Base-by-base conservation (phyloP, 2,113 vertebrate species). In the Oncorhynchus keta region DNA sequence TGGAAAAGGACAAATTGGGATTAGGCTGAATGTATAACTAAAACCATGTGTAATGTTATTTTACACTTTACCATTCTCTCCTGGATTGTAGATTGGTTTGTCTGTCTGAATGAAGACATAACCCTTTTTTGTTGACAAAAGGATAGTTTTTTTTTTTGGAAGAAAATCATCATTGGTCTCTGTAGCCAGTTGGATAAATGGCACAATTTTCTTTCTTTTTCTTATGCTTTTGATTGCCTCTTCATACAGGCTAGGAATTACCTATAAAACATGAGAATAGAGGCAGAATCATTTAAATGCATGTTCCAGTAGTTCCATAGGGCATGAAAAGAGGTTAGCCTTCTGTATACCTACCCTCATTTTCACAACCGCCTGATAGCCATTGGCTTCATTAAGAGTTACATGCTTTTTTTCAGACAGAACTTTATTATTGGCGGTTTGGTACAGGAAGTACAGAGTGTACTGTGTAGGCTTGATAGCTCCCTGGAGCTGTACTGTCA, bases 71-170 rank as follows among this genome's bases (percentile, higher is more conserved):
- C 93, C 91, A 65, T 73, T 76, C 66, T 92, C 90, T 49, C 28
- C 86, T 5, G 92, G 92, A 20, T 89, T 93, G 72, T 94, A 93
- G 74, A 94, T 90, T 1, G 92, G 90, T 26, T 93, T 92, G 87
- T 87, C 78, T 1, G 89, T 90, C 76, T 90, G 89, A 65, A 90
- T 85, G 67, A 90, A 89, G 45, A 90, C 81, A 24, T 87, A 86
- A 0, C 89, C 89, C 12, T 72, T 83, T 80, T 73, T 88, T 11
- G 71, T 76, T 6, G 92, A 93, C 66, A 94, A 61, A 30, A 86
- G 79, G 81, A 93, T 84, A 28, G 26, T 82, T 61, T 78, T 62
- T 67, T 81, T 59, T 0, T 0, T 0, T 4, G 0, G 12, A 13
- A 3, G 0, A 22, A 65, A n/a, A 30, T 91, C 73, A 0, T 87